A percentile compares a stretch with the other conserved stretches of the same genome.
phyloP scores from a whole-genome alignment of 2,888 invertebrate genomes.

The Helleia helle region DNA sequence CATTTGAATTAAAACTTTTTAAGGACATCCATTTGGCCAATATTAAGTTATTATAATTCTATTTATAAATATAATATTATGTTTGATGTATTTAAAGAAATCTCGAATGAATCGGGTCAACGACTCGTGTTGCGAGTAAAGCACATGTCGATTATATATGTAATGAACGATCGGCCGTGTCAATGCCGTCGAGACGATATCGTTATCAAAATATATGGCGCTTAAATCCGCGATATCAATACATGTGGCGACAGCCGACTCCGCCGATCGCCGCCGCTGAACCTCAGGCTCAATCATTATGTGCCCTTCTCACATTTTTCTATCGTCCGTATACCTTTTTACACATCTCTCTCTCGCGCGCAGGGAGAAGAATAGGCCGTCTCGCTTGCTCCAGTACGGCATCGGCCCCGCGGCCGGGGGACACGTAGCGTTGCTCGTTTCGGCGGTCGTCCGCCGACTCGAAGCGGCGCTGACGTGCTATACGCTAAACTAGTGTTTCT shows the following conservation, averaged over 20 bases:
- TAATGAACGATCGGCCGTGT: background rate
- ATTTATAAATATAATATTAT: too few species aligned
- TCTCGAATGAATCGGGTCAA: background rate
- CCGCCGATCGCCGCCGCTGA: conserved; percentile 30
- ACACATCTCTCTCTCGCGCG: conserved; percentile 28
- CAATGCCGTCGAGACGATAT: background rate
- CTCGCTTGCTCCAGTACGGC: conserved; percentile 39
- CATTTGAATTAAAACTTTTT: too few species aligned
- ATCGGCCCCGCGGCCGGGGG: conserved; percentile 40
- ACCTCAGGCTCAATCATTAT: conserved; percentile 36
- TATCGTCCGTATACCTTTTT: conserved; percentile 38
- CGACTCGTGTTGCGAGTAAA: background rate
- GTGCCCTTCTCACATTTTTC: conserved; percentile 59
- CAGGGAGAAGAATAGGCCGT: conserved; percentile 18
- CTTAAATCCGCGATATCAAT: conserved; percentile 35
- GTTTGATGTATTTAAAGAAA: background rate
- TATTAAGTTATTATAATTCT: background rate
- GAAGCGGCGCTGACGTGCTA: conserved; percentile 68
- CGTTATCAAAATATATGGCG: background rate
- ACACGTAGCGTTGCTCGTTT: conserved; percentile 54
- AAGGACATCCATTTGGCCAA: background rate
- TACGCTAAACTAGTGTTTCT: conserved; percentile 53
- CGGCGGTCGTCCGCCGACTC: conserved; percentile 62
- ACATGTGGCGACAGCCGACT: conserved; percentile 20
- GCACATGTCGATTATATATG: conserved; percentile 1